phyloP scores from a whole-genome alignment of 2,888 invertebrate genomes.

The Adineta ricciae region DNA sequence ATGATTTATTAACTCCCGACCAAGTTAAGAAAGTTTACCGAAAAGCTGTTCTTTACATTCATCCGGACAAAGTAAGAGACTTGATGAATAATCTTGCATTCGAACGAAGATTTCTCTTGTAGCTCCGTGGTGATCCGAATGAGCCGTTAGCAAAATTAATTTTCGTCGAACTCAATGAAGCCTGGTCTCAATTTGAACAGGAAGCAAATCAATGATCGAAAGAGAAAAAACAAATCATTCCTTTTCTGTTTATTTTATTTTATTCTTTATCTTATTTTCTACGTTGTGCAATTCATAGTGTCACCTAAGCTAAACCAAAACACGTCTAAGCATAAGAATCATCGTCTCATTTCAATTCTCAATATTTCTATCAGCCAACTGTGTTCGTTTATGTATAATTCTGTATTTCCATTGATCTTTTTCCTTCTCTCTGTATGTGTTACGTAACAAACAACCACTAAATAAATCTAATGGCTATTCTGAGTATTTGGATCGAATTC shows the following conservation, averaged over 20 bases:
- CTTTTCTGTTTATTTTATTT: not conserved
- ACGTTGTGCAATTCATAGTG: not conserved
- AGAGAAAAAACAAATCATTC: not conserved
- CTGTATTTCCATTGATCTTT: not conserved
- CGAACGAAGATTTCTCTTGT: slow-evolving; percentile 49
- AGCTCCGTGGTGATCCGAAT: slow-evolving; percentile 84
- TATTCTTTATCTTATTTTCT: not conserved
- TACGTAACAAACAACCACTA: not conserved
- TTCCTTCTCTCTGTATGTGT: not conserved
- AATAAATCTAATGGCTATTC: not conserved
- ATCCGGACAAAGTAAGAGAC: slow-evolving; percentile 82
- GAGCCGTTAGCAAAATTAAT: slow-evolving; percentile 87
- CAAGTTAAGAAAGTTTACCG: slow-evolving; percentile 92
- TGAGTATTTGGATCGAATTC: too few species aligned
- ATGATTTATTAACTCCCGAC: slow-evolving; percentile 74
- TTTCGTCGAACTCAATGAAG: slow-evolving; percentile 96
- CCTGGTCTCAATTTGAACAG: slow-evolving; percentile 85
- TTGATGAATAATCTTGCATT: not conserved
- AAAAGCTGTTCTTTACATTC: slow-evolving; percentile 87
- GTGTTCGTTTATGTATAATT: slow-evolving; percentile 3
- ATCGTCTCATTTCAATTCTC: not conserved
- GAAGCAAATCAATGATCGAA: not conserved
- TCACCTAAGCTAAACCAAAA: not conserved
- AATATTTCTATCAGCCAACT: not conserved
- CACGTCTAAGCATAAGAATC: not conserved